Evolutionary conservation across 2,113 vertebrate genomes (phyloP).

Genomic region (Myiopsitta monachus): DNA sequence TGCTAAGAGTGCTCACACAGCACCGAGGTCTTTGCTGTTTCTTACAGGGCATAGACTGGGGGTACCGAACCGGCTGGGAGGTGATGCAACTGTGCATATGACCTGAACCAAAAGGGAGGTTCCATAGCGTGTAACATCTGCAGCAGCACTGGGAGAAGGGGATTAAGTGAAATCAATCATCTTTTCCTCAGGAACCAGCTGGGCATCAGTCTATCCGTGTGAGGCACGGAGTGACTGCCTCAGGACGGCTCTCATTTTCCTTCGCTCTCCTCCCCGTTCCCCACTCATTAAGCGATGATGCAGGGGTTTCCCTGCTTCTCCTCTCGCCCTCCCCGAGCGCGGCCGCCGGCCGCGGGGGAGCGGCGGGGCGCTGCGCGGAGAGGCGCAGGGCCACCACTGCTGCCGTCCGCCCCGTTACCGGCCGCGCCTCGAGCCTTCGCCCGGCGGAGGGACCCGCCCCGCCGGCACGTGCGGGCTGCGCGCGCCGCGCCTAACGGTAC

Average conservation of each 20-base stretch:
- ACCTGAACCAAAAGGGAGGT: neutral
- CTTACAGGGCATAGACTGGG: accelerated
- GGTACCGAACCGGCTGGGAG: accelerated
- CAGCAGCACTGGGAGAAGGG: too few relatives aligned
- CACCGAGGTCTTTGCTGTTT: neutral
- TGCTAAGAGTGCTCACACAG: accelerated
- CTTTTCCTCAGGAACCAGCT: accelerated
- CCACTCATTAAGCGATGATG: accelerated
- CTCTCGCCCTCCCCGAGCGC: neutral
- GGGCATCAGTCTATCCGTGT: accelerated
- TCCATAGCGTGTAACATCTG: accelerated
- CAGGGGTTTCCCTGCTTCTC: accelerated
- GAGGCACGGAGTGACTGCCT: accelerated
- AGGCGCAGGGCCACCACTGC: too few relatives aligned
- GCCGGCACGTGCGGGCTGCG: neutral
- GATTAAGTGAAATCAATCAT: accelerated
- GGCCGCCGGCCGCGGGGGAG: too few relatives aligned
- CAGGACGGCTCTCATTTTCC: accelerated
- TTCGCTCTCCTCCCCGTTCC: neutral
- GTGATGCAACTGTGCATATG: too few relatives aligned
- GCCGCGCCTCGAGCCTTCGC: neutral
- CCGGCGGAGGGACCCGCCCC: neutral
- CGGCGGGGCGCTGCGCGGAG: too few relatives aligned
- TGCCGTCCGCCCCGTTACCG: too few relatives aligned
- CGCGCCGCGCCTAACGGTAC: neutral